Conservation (phyloP, 2,888 invertebrate genomes). For the Tromatobia lineatoria region DNA sequence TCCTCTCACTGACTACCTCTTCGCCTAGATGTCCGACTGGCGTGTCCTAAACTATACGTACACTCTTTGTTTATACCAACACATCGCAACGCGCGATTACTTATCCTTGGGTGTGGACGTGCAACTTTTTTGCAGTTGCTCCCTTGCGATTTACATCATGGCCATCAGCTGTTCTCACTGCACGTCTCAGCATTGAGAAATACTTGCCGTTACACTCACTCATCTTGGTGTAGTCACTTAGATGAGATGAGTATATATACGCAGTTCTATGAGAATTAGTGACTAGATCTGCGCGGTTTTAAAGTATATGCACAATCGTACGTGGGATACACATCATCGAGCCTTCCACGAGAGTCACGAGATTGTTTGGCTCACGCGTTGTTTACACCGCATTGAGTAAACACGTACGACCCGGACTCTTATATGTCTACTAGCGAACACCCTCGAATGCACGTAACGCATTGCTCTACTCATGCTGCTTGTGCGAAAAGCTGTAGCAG, state of each 20-base stretch:
- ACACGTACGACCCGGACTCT: slow-evolving; percentile 46
- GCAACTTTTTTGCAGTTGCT: slow-evolving; percentile 25
- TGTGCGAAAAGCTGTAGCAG: not conserved
- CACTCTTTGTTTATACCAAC: not conserved
- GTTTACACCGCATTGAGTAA: slow-evolving; percentile 63
- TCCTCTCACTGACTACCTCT: slow-evolving; percentile 45
- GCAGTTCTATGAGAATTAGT: slow-evolving; percentile 9
- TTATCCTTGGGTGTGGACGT: slow-evolving; percentile 15
- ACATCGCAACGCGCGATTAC: not conserved
- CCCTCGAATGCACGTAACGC: slow-evolving; percentile 44
- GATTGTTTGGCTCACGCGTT: slow-evolving; percentile 63
- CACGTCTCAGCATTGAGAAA: not conserved
- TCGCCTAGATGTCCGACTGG: slow-evolving; percentile 50
- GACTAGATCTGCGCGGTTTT: slow-evolving; percentile 41
- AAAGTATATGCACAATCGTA: slow-evolving; percentile 53
- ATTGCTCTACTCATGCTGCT: slow-evolving; percentile 19
- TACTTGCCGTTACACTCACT: slow-evolving; percentile 19
- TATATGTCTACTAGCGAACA: slow-evolving; percentile 42
- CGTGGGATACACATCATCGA: slow-evolving; percentile 55
- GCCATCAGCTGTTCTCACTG: slow-evolving; percentile 26
- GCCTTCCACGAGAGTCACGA: slow-evolving; percentile 51
- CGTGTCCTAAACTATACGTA: slow-evolving; percentile 8
- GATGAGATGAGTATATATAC: slow-evolving; percentile 14
- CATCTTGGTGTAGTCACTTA: slow-evolving; percentile 18
- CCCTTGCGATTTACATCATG: slow-evolving; percentile 20